Percentiles rank a stretch among this genome's conserved stretches.
Evolutionary conservation across 1,140 invertebrate species (phyloP).

Genomic region (Zaprionus inermis): DNA sequence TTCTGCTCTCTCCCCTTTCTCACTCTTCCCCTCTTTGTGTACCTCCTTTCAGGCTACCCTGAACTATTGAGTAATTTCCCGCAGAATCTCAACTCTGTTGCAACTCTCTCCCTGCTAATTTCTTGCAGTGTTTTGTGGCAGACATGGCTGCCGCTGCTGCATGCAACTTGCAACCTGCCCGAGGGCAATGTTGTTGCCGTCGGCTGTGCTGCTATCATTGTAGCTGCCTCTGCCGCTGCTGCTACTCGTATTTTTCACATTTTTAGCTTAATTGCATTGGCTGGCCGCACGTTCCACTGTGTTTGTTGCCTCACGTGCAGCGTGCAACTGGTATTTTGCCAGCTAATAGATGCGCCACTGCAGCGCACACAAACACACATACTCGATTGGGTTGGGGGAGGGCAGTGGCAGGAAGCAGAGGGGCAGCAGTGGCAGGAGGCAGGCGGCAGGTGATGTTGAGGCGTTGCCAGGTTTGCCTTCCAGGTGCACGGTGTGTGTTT

Average conservation of each 20-base stretch:
- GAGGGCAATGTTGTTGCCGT: slow-evolving; percentile 4
- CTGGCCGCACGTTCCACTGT: slow-evolving; percentile 68
- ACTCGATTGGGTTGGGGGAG: slow-evolving; percentile 16
- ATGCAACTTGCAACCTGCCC: slow-evolving; percentile 12
- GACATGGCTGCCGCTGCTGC: slow-evolving; percentile 22
- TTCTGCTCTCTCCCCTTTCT: background rate
- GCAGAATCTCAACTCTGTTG: background rate
- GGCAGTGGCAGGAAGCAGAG: slow-evolving; percentile 9
- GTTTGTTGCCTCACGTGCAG: slow-evolving; percentile 43
- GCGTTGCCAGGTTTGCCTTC: slow-evolving; percentile 2
- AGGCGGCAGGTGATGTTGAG: background rate
- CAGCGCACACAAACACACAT: slow-evolving; percentile 35
- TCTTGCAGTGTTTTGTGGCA: slow-evolving; percentile 11
- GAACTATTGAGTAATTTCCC: slow-evolving; percentile 2
- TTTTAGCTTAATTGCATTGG: slow-evolving; percentile 80
- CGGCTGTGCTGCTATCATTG: slow-evolving; percentile 4
- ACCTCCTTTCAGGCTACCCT: background rate
- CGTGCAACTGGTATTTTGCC: slow-evolving; percentile 72
- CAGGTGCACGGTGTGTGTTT: slow-evolving; percentile 20
- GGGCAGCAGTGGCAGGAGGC: background rate
- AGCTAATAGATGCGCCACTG: slow-evolving; percentile 65
- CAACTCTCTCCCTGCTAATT: background rate
- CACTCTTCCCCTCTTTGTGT: no score
- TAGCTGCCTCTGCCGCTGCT: background rate
- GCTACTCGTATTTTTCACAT: slow-evolving; percentile 70